Evolutionary conservation across 2,797 vertebrate genomes (phyloP), one percentile per base, ranked within the genome.

Genomic region (Ctenopoma multispine): DNA sequence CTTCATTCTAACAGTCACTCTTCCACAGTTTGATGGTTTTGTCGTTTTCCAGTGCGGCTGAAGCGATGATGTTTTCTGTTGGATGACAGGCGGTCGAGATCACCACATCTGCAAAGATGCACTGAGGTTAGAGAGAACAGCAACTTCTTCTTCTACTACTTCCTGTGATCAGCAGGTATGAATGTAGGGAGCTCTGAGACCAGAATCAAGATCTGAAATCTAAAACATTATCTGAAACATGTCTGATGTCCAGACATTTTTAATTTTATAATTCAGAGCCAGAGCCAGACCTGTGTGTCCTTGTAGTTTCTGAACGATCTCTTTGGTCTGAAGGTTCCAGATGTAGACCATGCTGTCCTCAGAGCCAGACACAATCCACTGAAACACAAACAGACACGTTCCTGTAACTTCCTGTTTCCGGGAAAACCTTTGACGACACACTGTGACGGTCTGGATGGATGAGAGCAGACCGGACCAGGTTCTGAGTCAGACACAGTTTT

Each of bases 21-120:
- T 93, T 97, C 96, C 96, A 97, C 85, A 97, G 94, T 88, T 97
- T 97, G 90, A 97, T 97, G 69, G 96, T 97, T 87, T 97, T 97
- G 95, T 97, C 96, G 0, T 97, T 97, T 90, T 97, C 96, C 90
- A 97, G 89, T 1, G 96, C 96, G 0, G 96, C 96, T 0, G 96
- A 97, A 0, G 96, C 96, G 0, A 97, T 95, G 90, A 97, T 97
- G 93, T 97, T 97, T 81, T 97, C 96, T 77, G 96, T 97, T 0
- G 96, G 96, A 84, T 97, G 96, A 78, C 96, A 97, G 21, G 96
- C 96, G 4, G 96, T 97, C 1, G 96, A 97, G 89, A 97, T 97
- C 63, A 97, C 96, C 0, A 97, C 96, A 59, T 97, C 96, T 97
- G 74, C 18, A 24, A 17, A 66, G 18, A 43, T 4, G 56, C 15